A percentile compares a stretch with the other conserved stretches of the same genome.
Conservation (phyloP, 1,140 invertebrate species). For the Eubasilissa regina region DNA sequence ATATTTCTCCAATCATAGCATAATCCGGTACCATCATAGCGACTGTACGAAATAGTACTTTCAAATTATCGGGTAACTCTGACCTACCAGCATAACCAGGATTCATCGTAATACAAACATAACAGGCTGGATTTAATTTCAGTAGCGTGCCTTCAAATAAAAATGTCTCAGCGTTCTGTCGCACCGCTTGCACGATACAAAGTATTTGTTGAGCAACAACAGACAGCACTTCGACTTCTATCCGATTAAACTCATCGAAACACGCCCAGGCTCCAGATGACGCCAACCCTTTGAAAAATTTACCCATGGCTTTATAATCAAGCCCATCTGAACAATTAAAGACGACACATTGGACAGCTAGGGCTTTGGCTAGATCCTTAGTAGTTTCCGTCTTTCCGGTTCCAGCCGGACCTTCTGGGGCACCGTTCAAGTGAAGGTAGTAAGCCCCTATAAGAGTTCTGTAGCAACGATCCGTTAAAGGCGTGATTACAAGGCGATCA, state of each 20-base stretch:
- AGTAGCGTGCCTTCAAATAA: constrained; percentile 93
- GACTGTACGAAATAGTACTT: constrained; percentile 90
- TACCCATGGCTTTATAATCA: constrained; percentile 94
- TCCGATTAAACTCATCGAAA: constrained; percentile 94
- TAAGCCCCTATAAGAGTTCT: constrained; percentile 90
- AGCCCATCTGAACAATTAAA: constrained; percentile 94
- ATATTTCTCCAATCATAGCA: constrained; percentile 92
- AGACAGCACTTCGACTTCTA: constrained; percentile 92
- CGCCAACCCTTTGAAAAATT: constrained; percentile 88
- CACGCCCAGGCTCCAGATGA: constrained; percentile 94
- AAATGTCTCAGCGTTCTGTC: constrained; percentile 80
- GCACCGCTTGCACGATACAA: constrained; percentile 86
- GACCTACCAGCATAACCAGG: constrained; percentile 92
- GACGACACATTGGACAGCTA: constrained; percentile 91
- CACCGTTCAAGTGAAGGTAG: constrained; percentile 89
- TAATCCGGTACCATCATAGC: constrained; percentile 97
- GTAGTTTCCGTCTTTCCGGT: constrained; percentile 97
- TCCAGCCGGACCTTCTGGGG: constrained; percentile 90
- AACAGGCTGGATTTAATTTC: constrained; percentile 87
- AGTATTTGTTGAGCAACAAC: constrained; percentile 91
- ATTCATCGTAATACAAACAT: constrained; percentile 94
- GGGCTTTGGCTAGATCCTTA: constrained; percentile 90
- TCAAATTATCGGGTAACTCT: constrained; percentile 86
- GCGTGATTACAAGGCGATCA: constrained; percentile 86
- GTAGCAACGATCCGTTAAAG: constrained; percentile 90